Evolutionary conservation across 2,113 vertebrate genomes (phyloP).

Genomic region (Sander lucioperca): DNA sequence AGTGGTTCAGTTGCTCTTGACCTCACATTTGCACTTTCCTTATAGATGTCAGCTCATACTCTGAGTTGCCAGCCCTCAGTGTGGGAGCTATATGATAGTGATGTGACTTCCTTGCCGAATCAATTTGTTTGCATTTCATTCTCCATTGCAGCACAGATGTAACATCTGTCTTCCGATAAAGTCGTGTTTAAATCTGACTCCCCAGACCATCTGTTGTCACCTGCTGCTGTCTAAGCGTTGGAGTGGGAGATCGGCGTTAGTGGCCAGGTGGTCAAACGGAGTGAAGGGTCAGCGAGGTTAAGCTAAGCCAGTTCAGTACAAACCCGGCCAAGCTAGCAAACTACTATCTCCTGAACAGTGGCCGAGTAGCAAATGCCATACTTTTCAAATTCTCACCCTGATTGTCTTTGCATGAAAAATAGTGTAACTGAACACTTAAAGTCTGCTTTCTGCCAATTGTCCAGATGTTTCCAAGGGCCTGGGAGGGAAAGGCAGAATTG

Average conservation of each 20-base stretch:
- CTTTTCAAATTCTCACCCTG: slow-evolving; percentile 34
- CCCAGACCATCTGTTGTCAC: slow-evolving; percentile 76
- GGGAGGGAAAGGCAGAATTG: neutral
- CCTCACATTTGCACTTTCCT: slow-evolving; percentile 19
- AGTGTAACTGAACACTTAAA: slow-evolving; percentile 42
- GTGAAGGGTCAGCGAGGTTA: slow-evolving; percentile 70
- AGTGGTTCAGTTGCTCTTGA: slow-evolving; percentile 1
- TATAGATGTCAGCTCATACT: slow-evolving; percentile 12
- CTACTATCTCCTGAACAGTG: neutral
- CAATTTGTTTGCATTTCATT: slow-evolving; percentile 57
- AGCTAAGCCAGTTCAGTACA: slow-evolving; percentile 15
- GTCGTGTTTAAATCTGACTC: slow-evolving; percentile 64
- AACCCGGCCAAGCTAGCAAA: slow-evolving; percentile 8
- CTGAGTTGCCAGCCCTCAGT: neutral
- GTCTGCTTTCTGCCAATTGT: slow-evolving; percentile 25
- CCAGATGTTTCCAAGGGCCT: slow-evolving; percentile 62
- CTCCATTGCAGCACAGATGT: slow-evolving; percentile 52
- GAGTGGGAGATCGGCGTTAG: slow-evolving; percentile 61
- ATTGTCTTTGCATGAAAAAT: slow-evolving; percentile 52
- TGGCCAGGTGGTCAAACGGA: slow-evolving; percentile 78
- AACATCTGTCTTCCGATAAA: slow-evolving; percentile 65
- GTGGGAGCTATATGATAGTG: neutral
- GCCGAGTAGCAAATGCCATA: neutral
- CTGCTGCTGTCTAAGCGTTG: slow-evolving; percentile 65
- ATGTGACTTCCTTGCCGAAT: slow-evolving; percentile 42